These are phyloP conservation scores for Discoglossus pictus DNA, from an alignment of 2,797 vertebrate species.

Conservation along the genomic window DNA sequence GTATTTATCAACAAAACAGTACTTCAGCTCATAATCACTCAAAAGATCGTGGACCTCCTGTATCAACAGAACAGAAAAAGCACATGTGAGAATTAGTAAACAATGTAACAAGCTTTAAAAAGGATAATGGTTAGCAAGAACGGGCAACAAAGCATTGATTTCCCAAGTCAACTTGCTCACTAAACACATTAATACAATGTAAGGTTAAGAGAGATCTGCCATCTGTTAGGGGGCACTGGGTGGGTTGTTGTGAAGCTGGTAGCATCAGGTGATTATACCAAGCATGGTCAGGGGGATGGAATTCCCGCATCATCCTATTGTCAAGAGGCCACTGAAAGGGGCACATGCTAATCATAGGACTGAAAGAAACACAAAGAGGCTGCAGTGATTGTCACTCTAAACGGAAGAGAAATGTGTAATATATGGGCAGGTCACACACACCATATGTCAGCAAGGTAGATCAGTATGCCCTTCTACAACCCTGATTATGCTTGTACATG, in stretches of 20 bases:
- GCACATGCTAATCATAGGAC: constrained; percentile 21
- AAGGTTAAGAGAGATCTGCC: too few relatives aligned
- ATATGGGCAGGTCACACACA: too few relatives aligned
- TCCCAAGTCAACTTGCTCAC: too few relatives aligned
- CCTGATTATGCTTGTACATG: too few relatives aligned
- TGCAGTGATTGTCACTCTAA: not conserved
- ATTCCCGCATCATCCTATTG: constrained; percentile 36
- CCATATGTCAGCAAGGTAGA: too few relatives aligned
- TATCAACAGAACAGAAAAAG: constrained; percentile 32
- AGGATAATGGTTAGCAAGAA: too few relatives aligned
- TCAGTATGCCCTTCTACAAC: too few relatives aligned
- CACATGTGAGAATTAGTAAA: too few relatives aligned
- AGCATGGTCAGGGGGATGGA: constrained; percentile 11
- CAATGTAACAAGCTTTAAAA: too few relatives aligned
- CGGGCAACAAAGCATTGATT: too few relatives aligned
- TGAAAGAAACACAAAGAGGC: not conserved
- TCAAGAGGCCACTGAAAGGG: constrained; percentile 36
- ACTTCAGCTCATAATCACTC: constrained; percentile 89
- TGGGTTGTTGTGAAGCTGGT: not conserved
- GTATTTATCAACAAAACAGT: constrained; percentile 97
- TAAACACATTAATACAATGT: too few relatives aligned
- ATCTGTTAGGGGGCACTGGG: too few relatives aligned
- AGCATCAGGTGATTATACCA: constrained; percentile 18
- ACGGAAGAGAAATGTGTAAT: not conserved
- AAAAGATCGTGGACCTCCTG: constrained; percentile 93